phyloP scores from a whole-genome alignment of 2,888 invertebrate species.

The Pyrgus malvae region DNA sequence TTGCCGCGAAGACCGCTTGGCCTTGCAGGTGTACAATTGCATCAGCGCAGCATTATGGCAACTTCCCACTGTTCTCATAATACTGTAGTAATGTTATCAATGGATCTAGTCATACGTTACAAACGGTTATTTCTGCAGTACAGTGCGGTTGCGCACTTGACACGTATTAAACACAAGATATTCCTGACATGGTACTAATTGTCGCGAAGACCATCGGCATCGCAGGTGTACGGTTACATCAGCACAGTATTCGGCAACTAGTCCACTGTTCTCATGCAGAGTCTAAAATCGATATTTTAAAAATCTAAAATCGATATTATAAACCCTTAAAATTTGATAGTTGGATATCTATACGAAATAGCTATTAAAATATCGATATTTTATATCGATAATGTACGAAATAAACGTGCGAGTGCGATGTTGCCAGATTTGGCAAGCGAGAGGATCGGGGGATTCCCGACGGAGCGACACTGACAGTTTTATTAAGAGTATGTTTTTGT shows the following conservation, averaged over 20 bases:
- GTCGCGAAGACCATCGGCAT: constrained; percentile 66
- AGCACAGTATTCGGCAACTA: constrained; percentile 34
- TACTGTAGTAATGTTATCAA: constrained; percentile 11
- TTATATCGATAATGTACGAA: no score
- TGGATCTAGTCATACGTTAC: neutral
- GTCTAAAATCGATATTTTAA: no score
- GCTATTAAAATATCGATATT: no score
- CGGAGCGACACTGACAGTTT: no score
- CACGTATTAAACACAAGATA: constrained; percentile 32
- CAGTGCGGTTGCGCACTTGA: constrained; percentile 6
- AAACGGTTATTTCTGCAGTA: neutral
- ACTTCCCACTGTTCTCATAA: constrained; percentile 29
- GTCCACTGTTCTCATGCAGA: constrained; percentile 34
- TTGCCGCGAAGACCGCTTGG: constrained; percentile 68
- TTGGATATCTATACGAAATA: no score
- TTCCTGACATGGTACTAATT: constrained; percentile 62
- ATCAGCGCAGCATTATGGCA: constrained; percentile 38
- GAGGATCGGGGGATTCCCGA: no score
- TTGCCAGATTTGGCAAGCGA: no score
- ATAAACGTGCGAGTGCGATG: no score
- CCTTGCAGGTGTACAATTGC: constrained; percentile 60
- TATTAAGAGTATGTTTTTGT: no score
- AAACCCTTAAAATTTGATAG: no score
- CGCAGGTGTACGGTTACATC: constrained; percentile 59
- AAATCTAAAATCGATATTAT: no score